Base-by-base conservation (phyloP, 2,797 vertebrate species). In the Amblyopsis hoosieri region DNA sequence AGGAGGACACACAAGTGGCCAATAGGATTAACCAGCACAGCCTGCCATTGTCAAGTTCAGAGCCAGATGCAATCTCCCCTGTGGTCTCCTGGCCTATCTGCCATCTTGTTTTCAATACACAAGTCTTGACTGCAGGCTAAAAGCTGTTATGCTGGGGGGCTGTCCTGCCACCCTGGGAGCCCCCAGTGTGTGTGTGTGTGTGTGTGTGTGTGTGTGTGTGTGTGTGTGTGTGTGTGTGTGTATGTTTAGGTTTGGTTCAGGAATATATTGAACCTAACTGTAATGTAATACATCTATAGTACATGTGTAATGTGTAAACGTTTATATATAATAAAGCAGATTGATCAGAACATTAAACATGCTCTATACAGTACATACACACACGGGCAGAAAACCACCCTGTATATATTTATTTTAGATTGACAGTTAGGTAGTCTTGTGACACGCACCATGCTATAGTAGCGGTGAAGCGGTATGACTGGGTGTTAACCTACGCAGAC, bases 21-120 rank as follows among this genome's bases (percentile, higher is more conserved):
- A 54, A 46, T 61, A 58, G 79, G 82, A 85, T 86, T 70, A 78
- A 54, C 19, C 63, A 54, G 67, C 69, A 77, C 79, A 69, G 78
- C 79, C 63, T 15, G 11, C 80, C 77, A 83, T 84, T 83, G 85
- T 88, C 75, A 82, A 83, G 71, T 79, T 77, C 67, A 75, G 81
- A 77, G 56, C 72, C 56, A 33, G 31, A 62, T 71, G 67, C 74
- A 67, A 54, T 65, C 74, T 66, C 66, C 71, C 74, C 74, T 72
- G 67, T 67, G 71, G 80, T 74, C 76, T 64, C 60, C 19, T 14
- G 8, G 13, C 53, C 45, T 5, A 13, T 15, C 46, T 12, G 29
- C 45, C 15, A 46, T 66, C 67, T 59, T 62, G 54, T 66, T 68
- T 60, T 62, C 79, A 89, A 87, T 86, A 90, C 85, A 81, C 87